Conservation (phyloP, 2,888 invertebrate genomes). For the Rhaphigaster nebulosa region DNA sequence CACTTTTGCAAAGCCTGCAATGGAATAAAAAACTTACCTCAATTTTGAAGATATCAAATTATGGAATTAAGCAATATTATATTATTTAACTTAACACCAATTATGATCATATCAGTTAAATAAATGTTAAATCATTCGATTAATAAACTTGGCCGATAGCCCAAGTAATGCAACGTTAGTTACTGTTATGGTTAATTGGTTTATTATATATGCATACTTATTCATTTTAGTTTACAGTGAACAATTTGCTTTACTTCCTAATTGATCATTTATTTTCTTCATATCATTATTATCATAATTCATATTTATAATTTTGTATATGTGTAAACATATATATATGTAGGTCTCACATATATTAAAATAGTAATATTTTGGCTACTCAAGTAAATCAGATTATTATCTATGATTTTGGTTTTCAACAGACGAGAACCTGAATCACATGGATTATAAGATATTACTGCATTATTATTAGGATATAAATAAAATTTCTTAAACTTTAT, state of each 20-base stretch:
- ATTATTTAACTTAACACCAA: background rate
- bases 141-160: background rate
- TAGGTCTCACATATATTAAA: no score
- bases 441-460: no score
- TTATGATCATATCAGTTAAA: background rate
- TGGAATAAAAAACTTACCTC: conserved; percentile 29
- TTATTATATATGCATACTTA: background rate
- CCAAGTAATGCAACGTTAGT: background rate
- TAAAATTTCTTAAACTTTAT: no score
- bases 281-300: background rate
- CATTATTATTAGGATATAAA: no score
- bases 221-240: background rate
- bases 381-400: no score
- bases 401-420: no score
- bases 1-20: conserved; percentile 9
- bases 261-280: background rate
- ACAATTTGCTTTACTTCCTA: background rate
- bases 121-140: background rate
- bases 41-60: conserved; percentile 17
- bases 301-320: no score
- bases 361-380: no score
- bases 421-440: no score
- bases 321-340: no score
- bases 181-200: background rate
- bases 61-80: background rate